phyloP scores from a whole-genome alignment of 2,113 vertebrate species.

The Etheostoma spectabile region DNA sequence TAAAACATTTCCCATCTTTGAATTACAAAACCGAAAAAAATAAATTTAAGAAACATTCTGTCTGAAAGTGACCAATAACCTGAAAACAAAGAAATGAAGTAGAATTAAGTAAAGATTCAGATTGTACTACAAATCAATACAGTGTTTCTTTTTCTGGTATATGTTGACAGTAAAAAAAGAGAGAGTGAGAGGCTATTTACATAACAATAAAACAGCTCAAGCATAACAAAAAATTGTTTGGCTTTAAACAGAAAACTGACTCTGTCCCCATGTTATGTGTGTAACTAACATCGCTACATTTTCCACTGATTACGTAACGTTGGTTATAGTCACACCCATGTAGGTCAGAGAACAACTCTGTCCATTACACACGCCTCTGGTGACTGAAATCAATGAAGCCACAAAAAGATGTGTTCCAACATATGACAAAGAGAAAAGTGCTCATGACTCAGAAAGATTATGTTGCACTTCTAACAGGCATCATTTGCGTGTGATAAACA shows the following conservation, averaged over 20 bases:
- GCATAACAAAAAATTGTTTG: no score
- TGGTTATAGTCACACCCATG: neutral
- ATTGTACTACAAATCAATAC: neutral
- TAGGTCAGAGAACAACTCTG: conserved; percentile 1
- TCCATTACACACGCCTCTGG: neutral
- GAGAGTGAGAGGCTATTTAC: no score
- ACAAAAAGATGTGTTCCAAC: neutral
- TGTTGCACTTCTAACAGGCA: neutral
- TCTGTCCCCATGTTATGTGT: neutral
- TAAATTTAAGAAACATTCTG: neutral
- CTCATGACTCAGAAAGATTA: neutral
- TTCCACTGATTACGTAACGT: no score
- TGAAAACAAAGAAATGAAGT: neutral
- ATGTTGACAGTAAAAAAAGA: neutral
- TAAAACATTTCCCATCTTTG: neutral
- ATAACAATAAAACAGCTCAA: no score
- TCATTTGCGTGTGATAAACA: neutral
- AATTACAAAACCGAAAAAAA: neutral
- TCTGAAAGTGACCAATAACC: neutral
- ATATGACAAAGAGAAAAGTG: neutral
- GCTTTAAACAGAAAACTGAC: neutral
- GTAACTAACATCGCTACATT: neutral
- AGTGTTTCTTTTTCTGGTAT: neutral
- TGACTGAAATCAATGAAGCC: neutral
- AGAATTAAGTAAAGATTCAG: neutral